phyloP scores from a whole-genome alignment of 2,888 invertebrate genomes.

The Sesia bembeciformis region DNA sequence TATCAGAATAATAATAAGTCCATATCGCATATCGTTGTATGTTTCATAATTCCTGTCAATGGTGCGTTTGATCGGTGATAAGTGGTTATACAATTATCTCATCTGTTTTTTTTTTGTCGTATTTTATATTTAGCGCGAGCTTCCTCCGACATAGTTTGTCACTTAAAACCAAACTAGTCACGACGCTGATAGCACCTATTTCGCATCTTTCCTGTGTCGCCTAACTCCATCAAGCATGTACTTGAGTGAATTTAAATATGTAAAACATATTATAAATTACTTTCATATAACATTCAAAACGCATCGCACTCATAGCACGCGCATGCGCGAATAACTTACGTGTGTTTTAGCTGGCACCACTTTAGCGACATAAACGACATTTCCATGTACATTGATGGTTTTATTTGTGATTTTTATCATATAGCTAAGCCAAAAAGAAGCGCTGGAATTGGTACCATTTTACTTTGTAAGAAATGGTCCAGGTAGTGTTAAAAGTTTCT shows the following conservation, averaged over 20 bases:
- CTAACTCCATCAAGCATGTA: not conserved
- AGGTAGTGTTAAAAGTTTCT: not conserved
- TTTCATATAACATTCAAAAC: slow-evolving; percentile 1
- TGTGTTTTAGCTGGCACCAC: not conserved
- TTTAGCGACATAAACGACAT: not conserved
- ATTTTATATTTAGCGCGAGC: no score
- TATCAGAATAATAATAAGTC: no score
- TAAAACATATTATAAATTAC: not conserved
- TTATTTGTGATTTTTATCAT: not conserved
- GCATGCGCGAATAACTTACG: not conserved
- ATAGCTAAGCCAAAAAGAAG: no score
- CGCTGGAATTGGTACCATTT: no score
- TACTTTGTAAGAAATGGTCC: not conserved
- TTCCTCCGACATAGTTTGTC: no score
- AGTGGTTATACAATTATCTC: no score
- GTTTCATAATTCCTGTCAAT: no score
- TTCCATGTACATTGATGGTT: not conserved
- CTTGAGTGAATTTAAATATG: not conserved
- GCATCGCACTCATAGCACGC: not conserved
- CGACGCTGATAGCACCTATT: not conserved
- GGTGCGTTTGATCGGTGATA: no score
- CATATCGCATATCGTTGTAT: no score
- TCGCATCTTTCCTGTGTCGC: not conserved
- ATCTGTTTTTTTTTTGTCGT: no score
- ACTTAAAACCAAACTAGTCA: no score